These are phyloP conservation scores for Alouatta palliata DNA, from an alignment of 2,113 vertebrate species.

Conservation along the genomic window DNA sequence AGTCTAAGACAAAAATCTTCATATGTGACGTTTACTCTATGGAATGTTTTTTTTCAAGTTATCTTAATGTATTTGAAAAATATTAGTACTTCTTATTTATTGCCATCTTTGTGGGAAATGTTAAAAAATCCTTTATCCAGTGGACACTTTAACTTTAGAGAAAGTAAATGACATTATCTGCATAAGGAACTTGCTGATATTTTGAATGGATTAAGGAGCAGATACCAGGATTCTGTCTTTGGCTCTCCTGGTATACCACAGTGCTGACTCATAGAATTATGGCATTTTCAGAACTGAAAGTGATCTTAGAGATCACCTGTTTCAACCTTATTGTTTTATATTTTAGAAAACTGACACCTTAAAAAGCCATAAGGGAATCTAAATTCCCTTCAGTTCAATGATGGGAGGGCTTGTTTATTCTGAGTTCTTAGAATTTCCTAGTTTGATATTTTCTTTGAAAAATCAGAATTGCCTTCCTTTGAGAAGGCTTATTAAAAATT, in stretches of 20 bases:
- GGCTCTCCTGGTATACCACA: background rate
- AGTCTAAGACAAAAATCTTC: conserved; percentile 19
- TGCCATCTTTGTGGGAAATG: conserved; percentile 18
- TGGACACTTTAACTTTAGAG: conserved; percentile 12
- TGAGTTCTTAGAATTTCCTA: conserved; percentile 25
- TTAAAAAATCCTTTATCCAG: background rate
- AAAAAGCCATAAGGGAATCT: background rate
- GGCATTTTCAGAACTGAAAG: conserved; percentile 6
- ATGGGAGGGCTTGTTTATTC: background rate
- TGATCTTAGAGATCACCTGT: conserved; percentile 18
- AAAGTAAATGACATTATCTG: conserved; percentile 52
- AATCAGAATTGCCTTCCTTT: conserved; percentile 10
- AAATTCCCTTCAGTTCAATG: background rate
- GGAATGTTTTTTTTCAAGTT: conserved; percentile 34
- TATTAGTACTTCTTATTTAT: conserved; percentile 3
- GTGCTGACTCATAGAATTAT: conserved; percentile 4
- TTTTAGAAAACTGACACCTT: background rate
- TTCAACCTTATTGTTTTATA: background rate
- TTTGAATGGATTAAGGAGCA: conserved; percentile 43
- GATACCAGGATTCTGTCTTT: background rate
- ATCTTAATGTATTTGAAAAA: conserved; percentile 49
- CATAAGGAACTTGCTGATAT: conserved; percentile 3
- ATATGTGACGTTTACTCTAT: conserved; percentile 17
- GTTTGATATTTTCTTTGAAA: conserved; percentile 27
- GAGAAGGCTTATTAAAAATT: background rate